Percentiles rank a stretch among this genome's conserved stretches.
phyloP scores from a whole-genome alignment of 1,140 invertebrate genomes.

The Cyclina sinensis region DNA sequence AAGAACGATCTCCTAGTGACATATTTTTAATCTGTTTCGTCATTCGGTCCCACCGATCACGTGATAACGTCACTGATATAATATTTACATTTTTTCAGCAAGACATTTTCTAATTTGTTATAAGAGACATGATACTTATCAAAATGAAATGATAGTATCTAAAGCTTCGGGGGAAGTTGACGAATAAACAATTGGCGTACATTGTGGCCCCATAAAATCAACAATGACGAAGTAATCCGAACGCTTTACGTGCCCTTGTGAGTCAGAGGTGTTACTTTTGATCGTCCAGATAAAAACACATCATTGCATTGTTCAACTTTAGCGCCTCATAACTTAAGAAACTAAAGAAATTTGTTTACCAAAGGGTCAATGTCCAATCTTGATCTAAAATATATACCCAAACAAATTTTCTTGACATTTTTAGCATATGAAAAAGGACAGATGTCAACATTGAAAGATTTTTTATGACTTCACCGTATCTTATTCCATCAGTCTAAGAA shows the following conservation, averaged over 20 bases:
- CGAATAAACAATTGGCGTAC: slow-evolving; percentile 20
- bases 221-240: not conserved
- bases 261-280: slow-evolving; percentile 15
- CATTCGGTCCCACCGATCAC: slow-evolving; percentile 8
- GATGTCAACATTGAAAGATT: no score
- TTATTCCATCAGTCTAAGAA: no score
- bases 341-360: not conserved
- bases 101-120: slow-evolving; percentile 22
- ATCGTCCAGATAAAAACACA: not conserved
- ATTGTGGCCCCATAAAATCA: slow-evolving; percentile 35
- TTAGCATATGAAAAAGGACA: no score
- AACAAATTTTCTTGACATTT: no score
- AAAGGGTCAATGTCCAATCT: not conserved
- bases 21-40: not conserved
- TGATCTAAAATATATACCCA: no score
- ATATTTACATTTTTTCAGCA: not conserved
- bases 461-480: no score
- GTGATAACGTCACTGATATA: slow-evolving; percentile 24
- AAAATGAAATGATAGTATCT: slow-evolving; percentile 2
- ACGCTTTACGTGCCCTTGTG: not conserved
- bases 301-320: not conserved
- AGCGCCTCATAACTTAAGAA: slow-evolving; percentile 17
- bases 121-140: slow-evolving; percentile 24
- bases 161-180: not conserved
- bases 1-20: no score